Conservation (phyloP, 2,888 invertebrate species). For the Euzetes globulus region DNA sequence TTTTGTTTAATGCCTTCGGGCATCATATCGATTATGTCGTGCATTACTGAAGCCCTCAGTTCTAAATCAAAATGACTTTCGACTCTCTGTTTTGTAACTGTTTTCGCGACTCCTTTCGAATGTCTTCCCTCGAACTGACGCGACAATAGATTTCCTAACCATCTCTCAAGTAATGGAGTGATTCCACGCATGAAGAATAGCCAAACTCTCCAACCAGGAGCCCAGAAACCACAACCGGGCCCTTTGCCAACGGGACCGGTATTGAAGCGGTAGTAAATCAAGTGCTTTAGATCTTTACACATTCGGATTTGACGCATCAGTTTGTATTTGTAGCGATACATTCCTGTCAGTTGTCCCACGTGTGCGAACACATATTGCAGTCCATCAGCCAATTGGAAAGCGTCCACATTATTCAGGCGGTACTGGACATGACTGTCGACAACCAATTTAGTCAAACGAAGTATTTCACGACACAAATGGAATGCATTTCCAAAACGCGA, state of each 20-base stretch:
- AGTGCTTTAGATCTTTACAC: conserved; percentile 99
- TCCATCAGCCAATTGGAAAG: conserved; percentile 95
- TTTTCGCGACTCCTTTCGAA: conserved; percentile 99
- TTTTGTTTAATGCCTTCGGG: conserved; percentile 99
- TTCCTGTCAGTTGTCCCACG: conserved; percentile 97
- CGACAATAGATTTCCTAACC: conserved; percentile 97
- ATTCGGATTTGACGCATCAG: conserved; percentile 97
- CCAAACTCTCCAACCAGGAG: conserved; percentile 99
- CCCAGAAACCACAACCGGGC: conserved; percentile 97
- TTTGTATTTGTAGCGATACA: conserved; percentile 99
- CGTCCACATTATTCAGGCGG: conserved; percentile 96
- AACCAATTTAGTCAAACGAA: conserved; percentile 94
- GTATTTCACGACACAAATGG: conserved; percentile 96
- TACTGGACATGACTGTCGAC: conserved; percentile 99
- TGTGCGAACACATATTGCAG: conserved; percentile 99
- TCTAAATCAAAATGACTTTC: conserved; percentile 99
- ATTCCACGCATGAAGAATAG: conserved; percentile 99
- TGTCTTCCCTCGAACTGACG: conserved; percentile 98
- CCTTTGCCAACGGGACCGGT: conserved; percentile 98
- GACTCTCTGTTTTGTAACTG: conserved; percentile 98
- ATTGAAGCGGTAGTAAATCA: conserved; percentile 98
- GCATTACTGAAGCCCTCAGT: conserved; percentile 82
- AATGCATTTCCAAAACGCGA: conserved; percentile 96
- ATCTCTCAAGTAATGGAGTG: conserved; percentile 91
- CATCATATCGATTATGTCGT: conserved; percentile 99